A percentile compares a stretch with the other conserved stretches of the same genome.
Conservation (phyloP, 2,113 vertebrate genomes). For the Gallinago paraguaiae region DNA sequence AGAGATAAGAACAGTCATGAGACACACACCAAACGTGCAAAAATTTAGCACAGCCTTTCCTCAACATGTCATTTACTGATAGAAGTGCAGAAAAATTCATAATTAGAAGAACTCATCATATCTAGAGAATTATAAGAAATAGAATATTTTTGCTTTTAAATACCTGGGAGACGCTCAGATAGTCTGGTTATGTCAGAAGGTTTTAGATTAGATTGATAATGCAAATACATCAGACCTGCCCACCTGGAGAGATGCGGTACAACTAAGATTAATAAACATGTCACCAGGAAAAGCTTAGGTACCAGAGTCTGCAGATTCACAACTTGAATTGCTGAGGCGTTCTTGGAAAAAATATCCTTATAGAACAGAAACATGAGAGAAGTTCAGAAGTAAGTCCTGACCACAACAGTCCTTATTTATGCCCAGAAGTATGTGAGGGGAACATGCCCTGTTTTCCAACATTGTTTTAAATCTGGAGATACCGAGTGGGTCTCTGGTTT, state of each 20-base stretch:
- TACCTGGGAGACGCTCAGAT: background rate
- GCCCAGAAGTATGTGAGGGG: background rate
- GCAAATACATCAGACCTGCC: background rate
- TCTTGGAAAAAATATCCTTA: background rate
- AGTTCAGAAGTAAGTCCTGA: background rate
- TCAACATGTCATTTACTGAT: background rate
- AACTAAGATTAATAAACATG: constrained; percentile 67
- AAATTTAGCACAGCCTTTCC: background rate
- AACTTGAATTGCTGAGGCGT: background rate
- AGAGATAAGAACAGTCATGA: background rate
- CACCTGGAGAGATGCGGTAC: constrained; percentile 50
- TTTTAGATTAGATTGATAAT: constrained; percentile 36
- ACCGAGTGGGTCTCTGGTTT: background rate
- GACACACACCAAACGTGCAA: background rate
- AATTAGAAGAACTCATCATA: background rate
- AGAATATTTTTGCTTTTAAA: background rate
- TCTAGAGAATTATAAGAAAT: background rate
- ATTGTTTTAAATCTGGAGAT: background rate
- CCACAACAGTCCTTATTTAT: background rate
- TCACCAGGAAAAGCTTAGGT: constrained; percentile 15
- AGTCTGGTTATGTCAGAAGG: background rate
- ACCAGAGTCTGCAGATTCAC: constrained; percentile 12
- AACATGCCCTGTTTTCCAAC: background rate
- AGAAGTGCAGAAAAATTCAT: background rate
- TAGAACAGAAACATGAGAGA: background rate